phyloP scores from a whole-genome alignment of 2,113 vertebrate genomes.

The Oreochromis spilurus region DNA sequence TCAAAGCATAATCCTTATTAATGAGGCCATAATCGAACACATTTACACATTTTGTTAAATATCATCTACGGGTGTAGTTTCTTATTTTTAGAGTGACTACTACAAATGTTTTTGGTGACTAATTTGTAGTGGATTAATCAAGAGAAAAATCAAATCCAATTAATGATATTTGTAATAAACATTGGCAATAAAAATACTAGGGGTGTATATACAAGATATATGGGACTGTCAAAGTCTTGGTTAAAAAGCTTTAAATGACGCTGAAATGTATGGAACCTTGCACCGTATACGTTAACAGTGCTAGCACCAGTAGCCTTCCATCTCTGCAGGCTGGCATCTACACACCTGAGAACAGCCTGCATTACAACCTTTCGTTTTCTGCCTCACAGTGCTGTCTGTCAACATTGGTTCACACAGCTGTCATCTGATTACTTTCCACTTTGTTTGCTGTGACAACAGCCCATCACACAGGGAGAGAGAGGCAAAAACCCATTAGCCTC shows the following conservation, averaged over 20 bases:
- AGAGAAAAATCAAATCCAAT: neutral
- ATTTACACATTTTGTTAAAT: neutral
- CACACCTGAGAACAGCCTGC: neutral
- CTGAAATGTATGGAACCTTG: neutral
- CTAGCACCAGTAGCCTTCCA: neutral
- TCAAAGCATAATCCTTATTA: neutral
- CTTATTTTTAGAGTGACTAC: neutral
- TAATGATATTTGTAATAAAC: neutral
- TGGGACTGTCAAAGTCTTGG: neutral
- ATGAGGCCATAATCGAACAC: neutral
- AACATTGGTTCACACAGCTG: neutral
- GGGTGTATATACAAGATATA: neutral
- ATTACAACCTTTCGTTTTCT: neutral
- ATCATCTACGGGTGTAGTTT: neutral
- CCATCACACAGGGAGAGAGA: neutral
- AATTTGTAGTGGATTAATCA: neutral
- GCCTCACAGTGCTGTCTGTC: neutral
- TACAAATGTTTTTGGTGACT: neutral
- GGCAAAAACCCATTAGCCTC: neutral
- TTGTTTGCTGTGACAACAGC: neutral
- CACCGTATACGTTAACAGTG: neutral
- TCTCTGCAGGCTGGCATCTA: neutral
- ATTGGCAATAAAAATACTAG: neutral
- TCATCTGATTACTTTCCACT: neutral
- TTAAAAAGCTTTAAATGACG: neutral